phyloP scores from a whole-genome alignment of 2,113 vertebrate genomes.

The Campylomormyrus tamandua region DNA sequence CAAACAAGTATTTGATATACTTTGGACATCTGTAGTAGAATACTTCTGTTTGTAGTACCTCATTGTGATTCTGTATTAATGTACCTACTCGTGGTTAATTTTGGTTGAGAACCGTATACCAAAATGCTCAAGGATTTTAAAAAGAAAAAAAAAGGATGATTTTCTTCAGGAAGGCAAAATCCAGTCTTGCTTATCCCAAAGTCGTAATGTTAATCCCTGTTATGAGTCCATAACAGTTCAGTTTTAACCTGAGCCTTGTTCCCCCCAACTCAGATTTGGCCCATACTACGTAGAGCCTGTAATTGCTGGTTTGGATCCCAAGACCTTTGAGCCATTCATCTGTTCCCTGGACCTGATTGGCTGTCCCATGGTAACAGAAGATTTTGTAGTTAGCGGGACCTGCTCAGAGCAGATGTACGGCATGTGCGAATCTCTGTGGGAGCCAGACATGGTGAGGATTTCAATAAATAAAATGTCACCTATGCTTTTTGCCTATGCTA shows the following conservation, averaged over 20 bases:
- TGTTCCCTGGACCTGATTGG: slow-evolving; percentile 92
- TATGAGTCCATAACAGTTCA: not conserved
- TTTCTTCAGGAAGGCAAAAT: not conserved
- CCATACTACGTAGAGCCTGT: slow-evolving; percentile 94
- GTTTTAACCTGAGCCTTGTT: not conserved
- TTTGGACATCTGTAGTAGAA: not conserved
- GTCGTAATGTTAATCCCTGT: not conserved
- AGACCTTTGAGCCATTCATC: slow-evolving; percentile 85
- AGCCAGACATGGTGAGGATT: slow-evolving; percentile 83
- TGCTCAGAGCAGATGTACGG: slow-evolving; percentile 96
- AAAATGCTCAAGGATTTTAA: not conserved
- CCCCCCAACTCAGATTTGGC: slow-evolving; percentile 69
- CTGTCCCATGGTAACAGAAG: slow-evolving; percentile 92
- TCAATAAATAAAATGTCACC: not conserved
- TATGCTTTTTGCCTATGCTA: not conserved
- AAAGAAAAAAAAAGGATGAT: not conserved
- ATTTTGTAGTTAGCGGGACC: slow-evolving; percentile 94
- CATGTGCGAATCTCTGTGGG: slow-evolving; percentile 96
- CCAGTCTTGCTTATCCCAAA: not conserved
- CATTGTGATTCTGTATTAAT: not conserved
- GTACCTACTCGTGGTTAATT: not conserved
- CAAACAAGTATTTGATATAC: not conserved
- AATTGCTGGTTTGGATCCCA: slow-evolving; percentile 84
- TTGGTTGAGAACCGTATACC: not conserved
- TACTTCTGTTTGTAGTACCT: not conserved